These are phyloP conservation scores for Parazoanthus darwini DNA, from an alignment of 92 coral and sea anemone species.

Conservation along the genomic window DNA sequence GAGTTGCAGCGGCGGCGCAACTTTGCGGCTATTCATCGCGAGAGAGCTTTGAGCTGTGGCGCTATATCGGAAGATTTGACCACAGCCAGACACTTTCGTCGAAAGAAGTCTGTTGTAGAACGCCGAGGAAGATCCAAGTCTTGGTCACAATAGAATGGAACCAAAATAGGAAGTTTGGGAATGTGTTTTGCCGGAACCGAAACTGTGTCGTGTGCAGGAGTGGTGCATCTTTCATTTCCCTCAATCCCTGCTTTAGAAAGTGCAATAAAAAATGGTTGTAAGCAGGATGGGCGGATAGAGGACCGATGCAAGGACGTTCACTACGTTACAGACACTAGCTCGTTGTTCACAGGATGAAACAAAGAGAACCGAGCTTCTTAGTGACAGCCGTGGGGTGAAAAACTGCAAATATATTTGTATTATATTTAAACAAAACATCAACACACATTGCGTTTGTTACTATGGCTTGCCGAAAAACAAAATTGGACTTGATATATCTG, in stretches of 20 bases:
- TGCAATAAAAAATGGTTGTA: no score
- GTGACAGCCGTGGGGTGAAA: background rate
- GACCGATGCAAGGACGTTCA: no score
- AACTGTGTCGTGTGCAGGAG: background rate
- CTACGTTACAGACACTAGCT: no score
- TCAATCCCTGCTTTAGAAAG: no score
- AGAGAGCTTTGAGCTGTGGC: constrained; percentile 15
- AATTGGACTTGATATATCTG: background rate
- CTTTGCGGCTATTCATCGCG: constrained; percentile 13
- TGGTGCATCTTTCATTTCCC: no score
- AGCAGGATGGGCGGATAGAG: no score
- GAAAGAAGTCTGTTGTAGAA: background rate
- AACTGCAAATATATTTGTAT: background rate
- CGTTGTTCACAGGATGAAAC: background rate
- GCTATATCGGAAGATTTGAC: background rate
- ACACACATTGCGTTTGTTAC: background rate
- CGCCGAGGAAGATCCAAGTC: background rate
- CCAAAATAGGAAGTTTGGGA: background rate
- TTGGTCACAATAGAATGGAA: background rate
- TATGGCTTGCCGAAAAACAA: background rate
- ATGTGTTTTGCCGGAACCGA: no score
- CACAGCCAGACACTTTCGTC: background rate
- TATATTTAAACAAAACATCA: no score
- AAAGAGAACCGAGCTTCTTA: background rate
- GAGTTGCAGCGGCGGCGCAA: background rate